These are phyloP conservation scores for Cichladusa arquata DNA, from an alignment of 2,113 vertebrate species.

Conservation along the genomic window DNA sequence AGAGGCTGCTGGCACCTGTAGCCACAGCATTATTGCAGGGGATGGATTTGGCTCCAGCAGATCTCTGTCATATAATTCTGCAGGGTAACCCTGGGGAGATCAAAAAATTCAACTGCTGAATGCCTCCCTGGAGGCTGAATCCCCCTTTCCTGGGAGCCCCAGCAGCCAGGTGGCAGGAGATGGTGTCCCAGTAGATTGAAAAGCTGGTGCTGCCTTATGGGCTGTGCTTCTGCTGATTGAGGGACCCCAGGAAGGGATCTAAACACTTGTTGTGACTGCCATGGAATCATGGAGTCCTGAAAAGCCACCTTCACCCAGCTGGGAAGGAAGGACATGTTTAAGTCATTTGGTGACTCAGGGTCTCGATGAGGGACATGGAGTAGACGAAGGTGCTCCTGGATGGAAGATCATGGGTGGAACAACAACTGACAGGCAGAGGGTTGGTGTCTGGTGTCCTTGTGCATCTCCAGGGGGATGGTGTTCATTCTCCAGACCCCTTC, in stretches of 20 bases:
- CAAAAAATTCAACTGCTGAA: neutral
- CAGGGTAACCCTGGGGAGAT: neutral
- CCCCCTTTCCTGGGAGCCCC: neutral
- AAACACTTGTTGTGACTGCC: neutral
- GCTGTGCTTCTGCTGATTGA: neutral
- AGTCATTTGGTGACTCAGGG: neutral
- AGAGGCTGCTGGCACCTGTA: neutral
- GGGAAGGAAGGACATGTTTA: neutral
- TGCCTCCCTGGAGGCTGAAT: neutral
- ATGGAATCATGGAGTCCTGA: neutral
- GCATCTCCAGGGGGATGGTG: neutral
- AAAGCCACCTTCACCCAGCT: neutral
- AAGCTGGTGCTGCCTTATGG: neutral
- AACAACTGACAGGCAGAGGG: neutral
- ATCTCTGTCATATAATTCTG: neutral
- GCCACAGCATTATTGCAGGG: rapidly evolving
- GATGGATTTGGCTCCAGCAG: neutral
- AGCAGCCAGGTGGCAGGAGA: neutral
- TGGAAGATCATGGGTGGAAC: neutral
- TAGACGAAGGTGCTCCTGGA: neutral
- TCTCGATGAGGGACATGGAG: neutral
- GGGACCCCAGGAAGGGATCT: neutral
- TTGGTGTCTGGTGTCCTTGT: rapidly evolving
- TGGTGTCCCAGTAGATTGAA: neutral
- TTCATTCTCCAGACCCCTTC: neutral